These are phyloP conservation scores for Hartigia nigra DNA, from an alignment of 2,888 invertebrate species.

Conservation along the genomic window DNA sequence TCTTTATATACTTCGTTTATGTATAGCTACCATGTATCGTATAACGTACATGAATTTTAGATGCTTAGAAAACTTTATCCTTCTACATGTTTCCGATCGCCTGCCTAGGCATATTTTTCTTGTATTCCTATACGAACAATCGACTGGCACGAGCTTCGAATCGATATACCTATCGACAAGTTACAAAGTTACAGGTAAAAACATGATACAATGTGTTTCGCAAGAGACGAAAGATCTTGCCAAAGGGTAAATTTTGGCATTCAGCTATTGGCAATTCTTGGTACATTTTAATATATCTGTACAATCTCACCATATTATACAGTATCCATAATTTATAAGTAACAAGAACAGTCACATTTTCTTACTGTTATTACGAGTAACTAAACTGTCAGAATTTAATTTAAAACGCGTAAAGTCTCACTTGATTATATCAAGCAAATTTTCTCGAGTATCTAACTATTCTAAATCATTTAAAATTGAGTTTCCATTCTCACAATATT, in stretches of 20 bases:
- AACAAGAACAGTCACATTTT: background rate
- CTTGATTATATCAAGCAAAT: background rate
- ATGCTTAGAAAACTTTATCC: background rate
- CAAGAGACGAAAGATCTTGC: background rate
- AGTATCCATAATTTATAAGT: background rate
- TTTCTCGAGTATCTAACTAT: background rate
- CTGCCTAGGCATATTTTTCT: background rate
- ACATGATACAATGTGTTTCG: background rate
- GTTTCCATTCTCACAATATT: background rate
- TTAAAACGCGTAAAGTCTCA: background rate
- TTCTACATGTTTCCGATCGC: background rate
- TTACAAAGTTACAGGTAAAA: background rate
- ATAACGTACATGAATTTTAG: background rate
- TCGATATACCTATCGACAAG: background rate
- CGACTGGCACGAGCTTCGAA: background rate
- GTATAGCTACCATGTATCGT: background rate
- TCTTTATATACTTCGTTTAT: background rate
- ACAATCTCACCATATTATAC: background rate
- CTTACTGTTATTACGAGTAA: background rate
- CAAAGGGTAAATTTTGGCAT: background rate
- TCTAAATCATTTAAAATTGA: background rate
- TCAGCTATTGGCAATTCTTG: background rate
- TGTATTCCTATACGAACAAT: background rate
- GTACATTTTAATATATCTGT: background rate
- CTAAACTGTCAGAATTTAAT: background rate